phyloP scores from a whole-genome alignment of 2,113 vertebrate genomes.

The Hystrix cristata region DNA sequence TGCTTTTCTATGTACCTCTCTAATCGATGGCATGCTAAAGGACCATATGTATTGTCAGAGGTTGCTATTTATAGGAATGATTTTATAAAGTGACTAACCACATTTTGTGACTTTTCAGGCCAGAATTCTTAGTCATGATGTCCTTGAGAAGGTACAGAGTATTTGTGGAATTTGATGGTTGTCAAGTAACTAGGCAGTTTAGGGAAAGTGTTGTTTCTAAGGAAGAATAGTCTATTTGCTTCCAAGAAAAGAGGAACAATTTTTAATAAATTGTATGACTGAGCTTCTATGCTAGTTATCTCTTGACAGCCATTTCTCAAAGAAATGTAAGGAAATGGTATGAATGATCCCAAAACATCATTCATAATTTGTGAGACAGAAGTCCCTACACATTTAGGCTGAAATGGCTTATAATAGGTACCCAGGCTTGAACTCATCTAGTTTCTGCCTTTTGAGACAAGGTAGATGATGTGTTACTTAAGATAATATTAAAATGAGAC shows the following conservation, averaged over 20 bases:
- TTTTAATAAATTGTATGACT: conserved; percentile 55
- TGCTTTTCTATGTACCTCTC: conserved; percentile 5
- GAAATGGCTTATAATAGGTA: conserved; percentile 46
- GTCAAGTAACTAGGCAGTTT: conserved; percentile 60
- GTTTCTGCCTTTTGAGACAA: conserved; percentile 44
- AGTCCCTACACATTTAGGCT: conserved; percentile 23
- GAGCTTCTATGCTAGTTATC: conserved; percentile 1
- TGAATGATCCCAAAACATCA: conserved; percentile 11
- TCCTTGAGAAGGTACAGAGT: conserved; percentile 42
- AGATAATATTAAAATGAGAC: conserved; percentile 53
- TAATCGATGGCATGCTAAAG: conserved; percentile 52
- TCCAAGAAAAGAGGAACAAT: conserved; percentile 36
- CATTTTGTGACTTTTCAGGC: conserved; percentile 47
- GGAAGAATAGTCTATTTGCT: conserved; percentile 62
- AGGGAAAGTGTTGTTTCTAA: conserved; percentile 38
- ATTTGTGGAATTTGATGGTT: conserved; percentile 45
- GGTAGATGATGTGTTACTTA: conserved; percentile 18
- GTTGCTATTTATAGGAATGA: conserved; percentile 52
- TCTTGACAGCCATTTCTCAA: conserved; percentile 51
- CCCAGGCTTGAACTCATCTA: conserved; percentile 6
- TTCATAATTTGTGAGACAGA: conserved; percentile 55
- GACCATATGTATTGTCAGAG: conserved; percentile 37
- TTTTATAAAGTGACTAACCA: conserved; percentile 70
- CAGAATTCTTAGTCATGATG: conserved; percentile 56
- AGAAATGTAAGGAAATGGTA: conserved; percentile 13